Evolutionary conservation across 1,140 invertebrate genomes (phyloP).

Genomic region (Orussus abietinus): DNA sequence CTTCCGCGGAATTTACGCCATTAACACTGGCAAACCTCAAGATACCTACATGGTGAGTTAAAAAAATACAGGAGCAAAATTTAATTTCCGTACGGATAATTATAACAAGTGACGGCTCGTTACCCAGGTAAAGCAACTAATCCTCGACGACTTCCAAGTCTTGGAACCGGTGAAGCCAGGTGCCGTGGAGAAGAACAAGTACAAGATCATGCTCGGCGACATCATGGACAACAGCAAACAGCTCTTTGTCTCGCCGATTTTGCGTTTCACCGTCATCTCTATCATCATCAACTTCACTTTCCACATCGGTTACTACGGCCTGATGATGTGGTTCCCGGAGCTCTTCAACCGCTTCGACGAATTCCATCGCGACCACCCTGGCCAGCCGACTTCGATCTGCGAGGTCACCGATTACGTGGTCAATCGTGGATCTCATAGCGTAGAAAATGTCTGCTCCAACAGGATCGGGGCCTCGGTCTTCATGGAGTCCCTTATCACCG

Average conservation of each 20-base stretch:
- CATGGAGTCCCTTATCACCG: slow-evolving; percentile 80
- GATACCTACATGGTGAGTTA: slow-evolving; percentile 65
- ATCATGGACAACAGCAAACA: slow-evolving; percentile 77
- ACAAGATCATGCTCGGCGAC: slow-evolving; percentile 66
- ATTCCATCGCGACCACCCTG: slow-evolving; percentile 58
- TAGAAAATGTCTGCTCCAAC: slow-evolving; percentile 61
- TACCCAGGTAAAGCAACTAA: slow-evolving; percentile 64
- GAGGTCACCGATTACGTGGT: slow-evolving; percentile 73
- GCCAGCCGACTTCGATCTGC: slow-evolving; percentile 66
- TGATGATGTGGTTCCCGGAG: slow-evolving; percentile 92
- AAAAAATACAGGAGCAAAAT: neutral
- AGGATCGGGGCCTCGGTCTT: slow-evolving; percentile 74
- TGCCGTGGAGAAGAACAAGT: slow-evolving; percentile 54
- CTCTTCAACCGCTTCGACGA: slow-evolving; percentile 83
- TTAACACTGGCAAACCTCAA: slow-evolving; percentile 70
- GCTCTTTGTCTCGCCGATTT: slow-evolving; percentile 72
- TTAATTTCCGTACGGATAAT: slow-evolving; percentile 4
- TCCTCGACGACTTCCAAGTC: slow-evolving; percentile 63
- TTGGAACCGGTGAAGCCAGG: slow-evolving; percentile 53
- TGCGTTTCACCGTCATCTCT: slow-evolving; percentile 77
- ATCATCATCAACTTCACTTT: slow-evolving; percentile 85
- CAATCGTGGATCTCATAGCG: slow-evolving; percentile 57
- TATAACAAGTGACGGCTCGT: too few relatives aligned
- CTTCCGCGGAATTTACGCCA: slow-evolving; percentile 73
- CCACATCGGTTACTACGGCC: slow-evolving; percentile 83